phyloP scores from a whole-genome alignment of 2,797 vertebrate species.

The Sylvilagus floridanus region DNA sequence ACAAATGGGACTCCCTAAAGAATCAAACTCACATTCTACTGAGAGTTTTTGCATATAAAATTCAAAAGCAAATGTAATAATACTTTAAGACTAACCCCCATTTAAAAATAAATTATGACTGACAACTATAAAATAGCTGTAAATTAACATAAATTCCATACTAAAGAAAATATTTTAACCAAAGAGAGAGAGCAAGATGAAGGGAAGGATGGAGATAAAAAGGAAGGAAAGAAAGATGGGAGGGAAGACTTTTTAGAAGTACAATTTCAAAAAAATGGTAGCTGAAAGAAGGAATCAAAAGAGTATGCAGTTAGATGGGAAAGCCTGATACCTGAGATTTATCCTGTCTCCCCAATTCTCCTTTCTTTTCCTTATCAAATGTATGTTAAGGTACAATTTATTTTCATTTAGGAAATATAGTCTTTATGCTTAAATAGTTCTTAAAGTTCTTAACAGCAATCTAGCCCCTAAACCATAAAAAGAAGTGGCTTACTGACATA shows the following conservation, averaged over 20 bases:
- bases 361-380: not conserved
- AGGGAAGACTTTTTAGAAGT: not conserved
- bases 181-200: not conserved
- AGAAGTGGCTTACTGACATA: not conserved
- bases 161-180: slow-evolving; percentile 19
- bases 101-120: slow-evolving; percentile 25
- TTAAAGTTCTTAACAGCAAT: slow-evolving; percentile 39
- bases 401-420: slow-evolving; percentile 55
- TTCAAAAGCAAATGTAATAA: not conserved
- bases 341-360: not conserved
- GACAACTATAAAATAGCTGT: not conserved
- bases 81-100: not conserved
- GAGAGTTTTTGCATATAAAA: not conserved
- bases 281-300: not conserved
- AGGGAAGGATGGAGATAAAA: not conserved
- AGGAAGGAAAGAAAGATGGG: not conserved
- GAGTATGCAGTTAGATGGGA: not conserved
- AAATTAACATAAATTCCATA: slow-evolving; percentile 19
- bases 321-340: not conserved
- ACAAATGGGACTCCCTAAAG: not conserved
- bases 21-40: not conserved
- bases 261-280: not conserved
- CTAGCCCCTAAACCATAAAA: not conserved
- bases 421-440: slow-evolving; percentile 32
- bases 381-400: not conserved